Percentiles rank a stretch among this genome's conserved stretches.
phyloP scores from a whole-genome alignment of 1,140 invertebrate species.

The Drosophila neocordata region DNA sequence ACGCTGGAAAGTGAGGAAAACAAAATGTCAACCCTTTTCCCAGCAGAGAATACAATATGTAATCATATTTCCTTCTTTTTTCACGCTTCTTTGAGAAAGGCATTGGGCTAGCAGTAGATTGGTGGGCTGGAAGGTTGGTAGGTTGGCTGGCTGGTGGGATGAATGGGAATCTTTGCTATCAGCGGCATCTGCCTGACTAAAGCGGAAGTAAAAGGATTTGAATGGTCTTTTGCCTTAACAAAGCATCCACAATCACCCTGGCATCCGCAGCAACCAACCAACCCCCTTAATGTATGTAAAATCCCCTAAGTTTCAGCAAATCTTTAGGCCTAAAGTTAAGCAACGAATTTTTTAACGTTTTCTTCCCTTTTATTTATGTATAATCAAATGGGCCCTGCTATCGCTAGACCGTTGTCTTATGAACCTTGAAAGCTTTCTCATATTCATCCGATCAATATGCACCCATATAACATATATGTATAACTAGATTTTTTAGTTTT shows the following conservation, averaged over 20 bases:
- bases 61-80: slow-evolving; percentile 71
- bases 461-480: no score
- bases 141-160: slow-evolving; percentile 4
- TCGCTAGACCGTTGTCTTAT: no score
- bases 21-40: slow-evolving; percentile 64
- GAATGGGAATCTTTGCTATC: slow-evolving; percentile 72
- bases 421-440: background rate
- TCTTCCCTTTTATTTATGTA: background rate
- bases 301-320: slow-evolving; percentile 62
- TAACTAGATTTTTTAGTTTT: no score
- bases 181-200: slow-evolving; percentile 73
- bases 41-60: slow-evolving; percentile 60
- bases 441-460: background rate
- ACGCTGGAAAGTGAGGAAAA: slow-evolving; percentile 33
- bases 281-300: slow-evolving; percentile 69
- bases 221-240: slow-evolving; percentile 66
- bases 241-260: slow-evolving; percentile 40
- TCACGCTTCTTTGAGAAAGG: slow-evolving; percentile 49
- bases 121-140: background rate
- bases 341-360: slow-evolving; percentile 56
- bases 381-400: background rate
- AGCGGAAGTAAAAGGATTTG: slow-evolving; percentile 80
- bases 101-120: background rate
- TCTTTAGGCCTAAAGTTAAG: slow-evolving; percentile 47
- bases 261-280: background rate